A percentile compares a stretch with the other conserved stretches of the same genome.
Conservation (phyloP, 2,888 invertebrate genomes). For the Pseudococcus jackbeardsleyi region DNA sequence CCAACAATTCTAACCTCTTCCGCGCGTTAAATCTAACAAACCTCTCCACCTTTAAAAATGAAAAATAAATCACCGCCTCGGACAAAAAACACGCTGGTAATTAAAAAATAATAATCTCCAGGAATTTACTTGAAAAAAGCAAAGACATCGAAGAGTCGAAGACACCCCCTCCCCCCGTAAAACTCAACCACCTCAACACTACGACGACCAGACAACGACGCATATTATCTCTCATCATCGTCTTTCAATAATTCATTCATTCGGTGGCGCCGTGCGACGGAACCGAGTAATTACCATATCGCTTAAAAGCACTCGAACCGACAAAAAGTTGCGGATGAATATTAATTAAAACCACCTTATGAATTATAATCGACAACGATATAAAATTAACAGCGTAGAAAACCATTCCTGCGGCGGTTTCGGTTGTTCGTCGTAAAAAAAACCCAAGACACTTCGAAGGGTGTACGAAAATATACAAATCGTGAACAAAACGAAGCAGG, state of each 20-base stretch:
- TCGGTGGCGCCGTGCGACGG: background rate
- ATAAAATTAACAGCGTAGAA: slow-evolving; percentile 38
- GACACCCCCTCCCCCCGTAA: too few relatives aligned
- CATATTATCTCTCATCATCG: slow-evolving; percentile 15
- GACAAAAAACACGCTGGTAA: too few relatives aligned
- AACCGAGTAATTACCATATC: slow-evolving; percentile 32
- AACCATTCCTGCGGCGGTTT: background rate
- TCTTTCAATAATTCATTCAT: slow-evolving; percentile 40
- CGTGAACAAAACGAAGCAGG: background rate
- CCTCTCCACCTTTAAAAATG: too few relatives aligned
- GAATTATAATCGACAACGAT: slow-evolving; percentile 44
- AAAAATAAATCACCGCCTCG: too few relatives aligned
- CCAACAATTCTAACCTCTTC: too few relatives aligned
- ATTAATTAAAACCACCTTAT: slow-evolving; percentile 53
- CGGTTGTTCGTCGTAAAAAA: background rate
- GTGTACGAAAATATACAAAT: background rate
- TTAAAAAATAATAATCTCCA: too few relatives aligned
- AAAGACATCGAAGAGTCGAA: too few relatives aligned
- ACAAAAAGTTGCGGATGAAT: slow-evolving; percentile 37
- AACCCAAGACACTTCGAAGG: background rate
- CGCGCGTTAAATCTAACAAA: too few relatives aligned
- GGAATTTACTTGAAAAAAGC: too few relatives aligned
- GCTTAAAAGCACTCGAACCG: slow-evolving; percentile 21
- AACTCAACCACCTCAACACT: background rate
- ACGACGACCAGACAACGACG: background rate